These are phyloP conservation scores for Oriolus oriolus DNA, from an alignment of 2,113 vertebrate genomes.

Conservation along the genomic window DNA sequence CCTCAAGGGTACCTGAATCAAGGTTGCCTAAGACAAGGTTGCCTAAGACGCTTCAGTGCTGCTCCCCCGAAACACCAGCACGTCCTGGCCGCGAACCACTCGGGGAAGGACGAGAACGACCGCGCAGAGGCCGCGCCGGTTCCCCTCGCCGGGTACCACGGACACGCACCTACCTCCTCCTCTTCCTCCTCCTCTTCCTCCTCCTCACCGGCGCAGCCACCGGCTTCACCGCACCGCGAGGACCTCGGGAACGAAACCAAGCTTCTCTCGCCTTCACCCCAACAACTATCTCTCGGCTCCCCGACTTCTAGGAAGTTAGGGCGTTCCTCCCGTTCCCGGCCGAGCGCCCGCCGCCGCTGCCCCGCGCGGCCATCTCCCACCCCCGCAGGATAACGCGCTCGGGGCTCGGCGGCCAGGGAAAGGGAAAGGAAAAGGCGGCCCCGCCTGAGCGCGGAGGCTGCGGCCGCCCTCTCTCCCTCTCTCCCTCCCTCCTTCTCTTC, in stretches of 20 bases:
- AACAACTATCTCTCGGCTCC: neutral
- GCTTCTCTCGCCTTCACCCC: neutral
- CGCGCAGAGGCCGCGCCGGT: neutral
- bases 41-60: neutral
- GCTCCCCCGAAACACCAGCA: neutral
- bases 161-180: neutral
- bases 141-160: neutral
- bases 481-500: neutral
- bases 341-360: neutral
- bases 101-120: neutral
- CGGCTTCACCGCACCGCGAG: neutral
- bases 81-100: rapidly evolving
- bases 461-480: neutral
- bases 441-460: neutral
- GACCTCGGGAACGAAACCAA: neutral
- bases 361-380: neutral
- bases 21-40: too few species aligned
- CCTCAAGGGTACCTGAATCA: neutral
- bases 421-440: neutral
- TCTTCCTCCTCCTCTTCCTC: neutral
- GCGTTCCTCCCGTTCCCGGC: neutral
- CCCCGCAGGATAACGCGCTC: neutral
- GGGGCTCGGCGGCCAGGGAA: neutral
- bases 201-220: neutral
- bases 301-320: neutral